Evolutionary conservation across 2,888 invertebrate species (phyloP).

Genomic region (Cerceris ruficornis): DNA sequence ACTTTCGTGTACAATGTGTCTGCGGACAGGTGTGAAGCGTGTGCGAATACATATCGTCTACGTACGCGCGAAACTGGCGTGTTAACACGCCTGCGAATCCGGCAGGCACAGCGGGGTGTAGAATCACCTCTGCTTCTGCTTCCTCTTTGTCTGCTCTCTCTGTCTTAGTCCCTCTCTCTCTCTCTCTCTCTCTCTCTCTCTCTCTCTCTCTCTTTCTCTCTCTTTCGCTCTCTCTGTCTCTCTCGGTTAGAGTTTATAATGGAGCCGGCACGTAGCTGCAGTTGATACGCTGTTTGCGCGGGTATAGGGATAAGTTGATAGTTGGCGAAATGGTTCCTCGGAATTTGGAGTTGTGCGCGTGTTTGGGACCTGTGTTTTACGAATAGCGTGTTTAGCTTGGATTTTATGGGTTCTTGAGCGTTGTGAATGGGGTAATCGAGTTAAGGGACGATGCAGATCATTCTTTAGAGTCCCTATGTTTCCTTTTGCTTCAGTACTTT

Average conservation of each 20-base stretch:
- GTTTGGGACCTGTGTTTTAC: too few species aligned
- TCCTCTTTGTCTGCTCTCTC: slow-evolving; percentile 33
- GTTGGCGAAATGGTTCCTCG: not conserved
- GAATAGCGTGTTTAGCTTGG: too few species aligned
- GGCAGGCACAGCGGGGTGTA: slow-evolving; percentile 56
- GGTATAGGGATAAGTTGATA: not conserved
- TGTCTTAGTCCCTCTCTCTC: too few species aligned
- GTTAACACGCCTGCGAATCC: slow-evolving; percentile 66
- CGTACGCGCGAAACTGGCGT: slow-evolving; percentile 57
- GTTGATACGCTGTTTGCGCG: slow-evolving; percentile 10
- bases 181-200: too few species aligned
- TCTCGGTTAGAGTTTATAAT: slow-evolving; percentile 36
- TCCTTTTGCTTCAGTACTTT: too few species aligned
- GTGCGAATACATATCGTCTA: slow-evolving; percentile 40
- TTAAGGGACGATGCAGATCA: too few species aligned
- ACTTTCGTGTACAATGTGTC: slow-evolving; percentile 31
- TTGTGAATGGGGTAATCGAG: too few species aligned
- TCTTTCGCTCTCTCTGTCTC: too few species aligned
- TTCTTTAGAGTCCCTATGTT: too few species aligned
- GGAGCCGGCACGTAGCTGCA: slow-evolving; percentile 24
- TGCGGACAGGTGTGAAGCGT: slow-evolving; percentile 57
- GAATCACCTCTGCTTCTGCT: slow-evolving; percentile 46
- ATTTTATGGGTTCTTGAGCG: too few species aligned
- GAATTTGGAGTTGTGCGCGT: too few species aligned
- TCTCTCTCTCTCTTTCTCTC: not conserved